Evolutionary conservation across 2,888 invertebrate species (phyloP), one percentile per base, ranked within the genome.

Genomic region (Yponomeuta evonymella): DNA sequence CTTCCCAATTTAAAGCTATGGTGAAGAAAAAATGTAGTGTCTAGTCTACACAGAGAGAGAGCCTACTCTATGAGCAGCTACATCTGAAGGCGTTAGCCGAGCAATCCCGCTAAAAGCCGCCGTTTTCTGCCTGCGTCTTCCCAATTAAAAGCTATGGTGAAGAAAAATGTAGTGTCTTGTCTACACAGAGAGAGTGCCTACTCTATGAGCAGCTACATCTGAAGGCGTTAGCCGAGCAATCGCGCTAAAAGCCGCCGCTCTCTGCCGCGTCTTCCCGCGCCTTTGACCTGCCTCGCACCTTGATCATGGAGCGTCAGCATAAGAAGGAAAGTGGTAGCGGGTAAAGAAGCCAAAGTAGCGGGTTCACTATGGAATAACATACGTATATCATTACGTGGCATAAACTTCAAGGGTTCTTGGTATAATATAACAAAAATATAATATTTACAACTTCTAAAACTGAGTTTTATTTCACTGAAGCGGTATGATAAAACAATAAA

Each of bases 221-320:
- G 51, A 58, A 58, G 51, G 51, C 51, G 51, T 58, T 58, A 58
- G 51, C 3, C 43, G 70, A 70, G 70, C 70, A 70, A 70, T 70
- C 70, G 70, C 64, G 30, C 70, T 70, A 70, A 70, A 70, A 70
- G 70, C 70, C n/a, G 63, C 63, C 33, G 65, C 51, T 58, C 51
- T 58, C 51, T 58, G 5, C 70, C 63, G 12, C n/a, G 36, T 30
- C 70, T 29, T 63, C 67, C 48, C 67, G 65, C 29, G 63, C 70
- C 63, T 70, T 70, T 65, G 30, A 65, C 65, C 65, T 33, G 65
- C 65, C 30, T 65, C 65, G 65, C 65, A 65, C 65, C 33, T 30
- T 30, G 65, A 29, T 65, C 30, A 65, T 30, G 65, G 29, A 65
- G 30, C 65, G 65, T 65, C 11, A 29, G 29, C 65, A 65, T 43